Evolutionary conservation across 2,113 vertebrate species (phyloP).

Genomic region (Eclectus roratus): DNA sequence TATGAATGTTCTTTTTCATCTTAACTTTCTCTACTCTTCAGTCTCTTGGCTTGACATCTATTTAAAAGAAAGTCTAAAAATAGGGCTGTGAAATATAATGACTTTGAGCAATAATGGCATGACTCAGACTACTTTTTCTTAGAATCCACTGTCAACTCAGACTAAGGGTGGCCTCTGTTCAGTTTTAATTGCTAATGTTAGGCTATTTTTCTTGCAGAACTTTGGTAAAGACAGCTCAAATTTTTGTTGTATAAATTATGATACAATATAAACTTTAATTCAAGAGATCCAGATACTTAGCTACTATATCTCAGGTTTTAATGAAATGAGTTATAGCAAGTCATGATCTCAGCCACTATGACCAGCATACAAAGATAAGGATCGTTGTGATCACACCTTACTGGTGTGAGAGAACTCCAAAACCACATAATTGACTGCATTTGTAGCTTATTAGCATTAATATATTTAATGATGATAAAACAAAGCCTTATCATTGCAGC

Average conservation of each 20-base stretch:
- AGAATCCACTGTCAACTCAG: conserved; percentile 5
- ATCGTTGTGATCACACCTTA: background rate
- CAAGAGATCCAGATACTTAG: background rate
- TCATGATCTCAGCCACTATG: background rate
- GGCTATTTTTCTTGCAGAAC: conserved; percentile 21
- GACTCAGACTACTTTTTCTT: conserved; percentile 39
- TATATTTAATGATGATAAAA: background rate
- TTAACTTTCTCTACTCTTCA: background rate
- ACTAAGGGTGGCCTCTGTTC: conserved; percentile 14
- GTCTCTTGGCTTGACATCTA: background rate
- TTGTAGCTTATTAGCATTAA: background rate
- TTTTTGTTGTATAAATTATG: conserved; percentile 9
- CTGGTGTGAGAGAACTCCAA: background rate
- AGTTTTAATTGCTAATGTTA: conserved; percentile 34
- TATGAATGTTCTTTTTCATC: background rate
- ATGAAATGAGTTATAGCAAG: background rate
- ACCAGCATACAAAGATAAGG: background rate
- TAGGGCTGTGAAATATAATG: conserved; percentile 38
- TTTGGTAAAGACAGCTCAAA: background rate
- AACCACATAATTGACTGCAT: background rate
- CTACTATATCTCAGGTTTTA: background rate
- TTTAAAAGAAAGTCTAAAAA: conserved; percentile 35
- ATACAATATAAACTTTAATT: background rate
- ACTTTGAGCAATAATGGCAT: conserved; percentile 38
- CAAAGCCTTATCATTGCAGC: background rate